Percentiles rank a stretch among this genome's conserved stretches.
Conservation (phyloP, 1,140 invertebrate genomes). For the Zaprionus vittiger region DNA sequence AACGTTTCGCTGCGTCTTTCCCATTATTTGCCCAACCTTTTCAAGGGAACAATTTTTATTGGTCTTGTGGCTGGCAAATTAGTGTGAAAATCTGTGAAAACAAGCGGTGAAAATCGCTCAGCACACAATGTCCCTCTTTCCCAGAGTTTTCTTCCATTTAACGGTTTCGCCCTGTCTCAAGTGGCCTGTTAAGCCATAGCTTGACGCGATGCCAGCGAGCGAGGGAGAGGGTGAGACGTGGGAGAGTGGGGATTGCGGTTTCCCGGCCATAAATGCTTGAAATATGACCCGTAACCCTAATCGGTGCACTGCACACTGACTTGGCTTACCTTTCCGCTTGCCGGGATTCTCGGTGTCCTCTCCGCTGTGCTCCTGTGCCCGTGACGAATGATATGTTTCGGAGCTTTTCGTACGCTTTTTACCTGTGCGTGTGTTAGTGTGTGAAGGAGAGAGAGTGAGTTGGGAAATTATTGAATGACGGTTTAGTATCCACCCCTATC, state of each 20-base stretch:
- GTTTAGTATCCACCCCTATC: constrained; percentile 47
- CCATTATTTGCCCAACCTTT: constrained; percentile 42
- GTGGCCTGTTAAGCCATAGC: constrained; percentile 70
- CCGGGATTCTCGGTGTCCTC: constrained; percentile 80
- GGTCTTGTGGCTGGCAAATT: constrained; percentile 61
- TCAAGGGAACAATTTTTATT: constrained; percentile 29
- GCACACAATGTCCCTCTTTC: constrained; percentile 23
- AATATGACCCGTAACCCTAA: constrained; percentile 81
- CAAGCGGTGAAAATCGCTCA: constrained; percentile 42
- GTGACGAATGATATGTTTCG: constrained; percentile 78
- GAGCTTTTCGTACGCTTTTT: constrained; percentile 83
- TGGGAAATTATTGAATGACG: constrained; percentile 59
- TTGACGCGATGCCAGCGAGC: background rate
- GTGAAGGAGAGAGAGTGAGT: background rate
- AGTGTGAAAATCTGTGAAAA: constrained; percentile 81
- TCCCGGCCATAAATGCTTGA: constrained; percentile 62
- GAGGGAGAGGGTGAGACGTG: background rate
- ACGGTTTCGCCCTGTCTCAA: constrained; percentile 63
- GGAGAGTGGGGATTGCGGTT: constrained; percentile 1
- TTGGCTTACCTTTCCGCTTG: constrained; percentile 82
- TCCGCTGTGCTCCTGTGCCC: constrained; percentile 74
- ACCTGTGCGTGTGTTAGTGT: constrained; percentile 48
- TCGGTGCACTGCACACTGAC: constrained; percentile 61
- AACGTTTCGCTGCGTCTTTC: constrained; percentile 15
- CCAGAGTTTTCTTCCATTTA: constrained; percentile 32